Evolutionary conservation across 2,113 vertebrate species (phyloP), one percentile per base, ranked within the genome.

Genomic region (Rostratula benghalensis): DNA sequence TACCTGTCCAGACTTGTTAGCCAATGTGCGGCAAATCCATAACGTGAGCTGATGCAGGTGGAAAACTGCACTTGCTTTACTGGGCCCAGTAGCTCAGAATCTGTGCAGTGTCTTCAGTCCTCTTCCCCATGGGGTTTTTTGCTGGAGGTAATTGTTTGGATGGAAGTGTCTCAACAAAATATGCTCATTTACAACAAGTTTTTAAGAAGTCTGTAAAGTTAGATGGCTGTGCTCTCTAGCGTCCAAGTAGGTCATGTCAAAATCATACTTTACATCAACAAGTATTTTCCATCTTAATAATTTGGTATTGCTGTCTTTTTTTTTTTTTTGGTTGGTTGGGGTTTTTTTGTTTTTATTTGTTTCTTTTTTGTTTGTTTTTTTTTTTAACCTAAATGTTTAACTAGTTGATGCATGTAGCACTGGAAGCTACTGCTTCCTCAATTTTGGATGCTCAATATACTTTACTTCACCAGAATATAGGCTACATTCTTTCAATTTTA

Each of bases 101-200:
- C 39, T 10, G 0, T 60, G 11, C 35, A 7, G 0, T 46, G 31
- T n/a, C 31, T 81, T 78, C 37, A 57, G 48, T 43, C 14, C 18
- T 51, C 2, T 56, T 45, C 27, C 35, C 0, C 0, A 37, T 57
- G 53, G 37, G 35, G 23, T 79, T 63, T 73, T 20, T 28, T 88
- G 1, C 28, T 45, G 67, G 51, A 61, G 35, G 20, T 35, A 4
- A 9, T 51, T 6, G 1, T 65, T 60, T 45, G 35, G 13, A 37
- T 56, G 27, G 22, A 69, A 53, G 30, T n/a, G 8, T 54, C 24
- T 77, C 39, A 50, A 17, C 2, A 5, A 43, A 70, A 80, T 37
- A 60, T 54, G 19, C 63, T 81, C 4, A 21, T 31, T 54, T 70
- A 54, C n/a, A 77, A 28, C 37, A 61, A 31, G 17, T 19, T 35